Percentiles rank a stretch among this genome's conserved stretches.
Evolutionary conservation across 2,888 invertebrate genomes (phyloP).

Genomic region (Quadroppia sp.): DNA sequence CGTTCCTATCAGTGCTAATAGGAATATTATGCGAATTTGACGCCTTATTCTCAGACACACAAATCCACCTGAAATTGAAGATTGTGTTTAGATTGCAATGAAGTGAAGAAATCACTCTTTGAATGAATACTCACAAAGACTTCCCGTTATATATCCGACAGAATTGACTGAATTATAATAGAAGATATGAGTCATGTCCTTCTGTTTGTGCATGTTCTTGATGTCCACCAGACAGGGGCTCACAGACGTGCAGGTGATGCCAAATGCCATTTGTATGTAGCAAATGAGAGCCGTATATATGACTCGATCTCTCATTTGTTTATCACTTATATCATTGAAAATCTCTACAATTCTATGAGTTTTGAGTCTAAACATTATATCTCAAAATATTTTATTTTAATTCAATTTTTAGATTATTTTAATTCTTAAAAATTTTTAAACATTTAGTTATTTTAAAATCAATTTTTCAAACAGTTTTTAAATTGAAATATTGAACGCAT

Average conservation of each 20-base stretch:
- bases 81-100: too few relatives aligned
- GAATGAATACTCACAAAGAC: conserved; percentile 34
- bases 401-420: too few relatives aligned
- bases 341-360: background rate
- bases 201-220: conserved; percentile 18
- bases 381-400: too few relatives aligned
- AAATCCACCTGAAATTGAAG: conserved; percentile 6
- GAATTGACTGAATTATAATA: conserved; percentile 32
- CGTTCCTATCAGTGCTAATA: conserved; percentile 6
- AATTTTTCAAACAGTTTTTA: too few relatives aligned
- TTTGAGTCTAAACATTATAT: too few relatives aligned
- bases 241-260: conserved; percentile 30
- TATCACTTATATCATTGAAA: background rate
- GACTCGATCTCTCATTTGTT: conserved; percentile 6
- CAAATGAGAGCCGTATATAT: conserved; percentile 14
- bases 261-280: conserved; percentile 21
- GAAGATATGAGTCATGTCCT: conserved; percentile 18
- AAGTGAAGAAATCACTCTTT: too few relatives aligned
- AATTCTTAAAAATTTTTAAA: too few relatives aligned
- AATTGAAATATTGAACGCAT: too few relatives aligned
- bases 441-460: too few relatives aligned
- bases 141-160: conserved; percentile 19
- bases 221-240: conserved; percentile 28
- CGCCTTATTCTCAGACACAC: background rate
- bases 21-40: conserved; percentile 2